Conservation (phyloP, 2,797 vertebrate genomes). For the Linurgus olivaceus region DNA sequence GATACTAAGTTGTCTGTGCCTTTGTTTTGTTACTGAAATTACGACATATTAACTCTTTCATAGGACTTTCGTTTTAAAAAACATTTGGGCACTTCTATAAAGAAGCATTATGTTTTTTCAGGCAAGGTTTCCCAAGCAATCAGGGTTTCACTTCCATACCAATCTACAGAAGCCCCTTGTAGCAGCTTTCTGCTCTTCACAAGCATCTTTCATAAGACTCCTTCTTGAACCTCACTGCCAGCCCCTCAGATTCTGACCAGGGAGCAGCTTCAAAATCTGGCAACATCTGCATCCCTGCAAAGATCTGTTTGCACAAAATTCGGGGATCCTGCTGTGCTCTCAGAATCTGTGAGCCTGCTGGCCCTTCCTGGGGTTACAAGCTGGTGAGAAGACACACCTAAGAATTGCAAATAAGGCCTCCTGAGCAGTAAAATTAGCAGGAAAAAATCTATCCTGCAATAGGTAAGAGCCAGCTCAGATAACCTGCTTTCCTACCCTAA, state of each 20-base stretch:
- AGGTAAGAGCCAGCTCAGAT: not conserved
- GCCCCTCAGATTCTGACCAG: not conserved
- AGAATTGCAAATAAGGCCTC: not conserved
- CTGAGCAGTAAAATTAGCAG: not conserved
- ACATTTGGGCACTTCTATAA: not conserved
- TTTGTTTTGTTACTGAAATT: not conserved
- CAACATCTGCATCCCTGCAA: not conserved
- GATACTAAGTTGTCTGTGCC: not conserved
- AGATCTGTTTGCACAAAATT: not conserved
- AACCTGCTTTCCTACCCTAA: not conserved
- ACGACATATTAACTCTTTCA: not conserved
- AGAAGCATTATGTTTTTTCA: not conserved
- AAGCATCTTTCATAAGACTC: not conserved
- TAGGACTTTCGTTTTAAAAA: not conserved
- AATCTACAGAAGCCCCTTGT: not conserved
- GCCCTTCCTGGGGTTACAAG: not conserved
- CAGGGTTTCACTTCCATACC: not conserved
- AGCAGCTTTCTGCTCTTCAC: not conserved
- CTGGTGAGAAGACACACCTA: not conserved
- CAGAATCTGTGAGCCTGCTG: not conserved
- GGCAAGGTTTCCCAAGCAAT: not conserved
- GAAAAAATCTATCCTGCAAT: not conserved
- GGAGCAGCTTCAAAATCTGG: not conserved
- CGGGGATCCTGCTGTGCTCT: not conserved
- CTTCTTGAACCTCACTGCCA: not conserved